Percentiles rank a stretch among this genome's conserved stretches.
Conservation (phyloP, 2,797 vertebrate genomes). For the Gallinago nigripennis region DNA sequence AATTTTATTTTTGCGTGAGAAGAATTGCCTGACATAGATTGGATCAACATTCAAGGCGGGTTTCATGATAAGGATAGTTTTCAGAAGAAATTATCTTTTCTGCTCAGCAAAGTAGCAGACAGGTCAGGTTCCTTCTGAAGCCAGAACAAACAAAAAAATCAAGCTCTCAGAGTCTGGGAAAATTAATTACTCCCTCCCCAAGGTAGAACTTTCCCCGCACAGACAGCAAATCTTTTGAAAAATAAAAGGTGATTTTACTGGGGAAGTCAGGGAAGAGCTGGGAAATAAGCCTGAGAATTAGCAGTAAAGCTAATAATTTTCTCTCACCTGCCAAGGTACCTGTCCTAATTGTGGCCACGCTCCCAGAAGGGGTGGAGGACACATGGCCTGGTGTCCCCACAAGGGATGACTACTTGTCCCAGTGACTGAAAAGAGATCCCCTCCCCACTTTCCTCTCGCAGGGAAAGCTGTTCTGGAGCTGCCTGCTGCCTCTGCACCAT, state of each 20-base stretch:
- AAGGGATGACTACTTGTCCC: neutral
- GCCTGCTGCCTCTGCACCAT: fast-evolving
- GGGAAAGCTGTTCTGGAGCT: neutral
- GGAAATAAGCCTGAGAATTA: neutral
- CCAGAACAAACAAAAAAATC: slow-evolving; percentile 18
- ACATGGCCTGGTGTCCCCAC: neutral
- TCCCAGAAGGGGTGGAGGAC: neutral
- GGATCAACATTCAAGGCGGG: neutral
- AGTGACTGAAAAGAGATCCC: neutral
- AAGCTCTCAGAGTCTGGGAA: neutral
- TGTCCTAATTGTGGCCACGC: neutral
- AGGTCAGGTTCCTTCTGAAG: neutral
- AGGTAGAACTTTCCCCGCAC: neutral
- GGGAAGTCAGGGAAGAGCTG: neutral
- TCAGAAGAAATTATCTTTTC: slow-evolving; percentile 8
- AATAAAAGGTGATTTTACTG: neutral
- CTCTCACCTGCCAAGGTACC: neutral
- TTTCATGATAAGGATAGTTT: slow-evolving; percentile 5
- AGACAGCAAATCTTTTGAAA: neutral
- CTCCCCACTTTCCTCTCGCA: too few species aligned
- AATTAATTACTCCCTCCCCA: neutral
- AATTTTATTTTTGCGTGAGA: neutral
- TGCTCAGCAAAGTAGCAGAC: neutral
- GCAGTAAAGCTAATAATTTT: neutral
- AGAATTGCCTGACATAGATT: neutral